phyloP scores from a whole-genome alignment of 2,888 invertebrate species.

The Plemyria rubiginata region DNA sequence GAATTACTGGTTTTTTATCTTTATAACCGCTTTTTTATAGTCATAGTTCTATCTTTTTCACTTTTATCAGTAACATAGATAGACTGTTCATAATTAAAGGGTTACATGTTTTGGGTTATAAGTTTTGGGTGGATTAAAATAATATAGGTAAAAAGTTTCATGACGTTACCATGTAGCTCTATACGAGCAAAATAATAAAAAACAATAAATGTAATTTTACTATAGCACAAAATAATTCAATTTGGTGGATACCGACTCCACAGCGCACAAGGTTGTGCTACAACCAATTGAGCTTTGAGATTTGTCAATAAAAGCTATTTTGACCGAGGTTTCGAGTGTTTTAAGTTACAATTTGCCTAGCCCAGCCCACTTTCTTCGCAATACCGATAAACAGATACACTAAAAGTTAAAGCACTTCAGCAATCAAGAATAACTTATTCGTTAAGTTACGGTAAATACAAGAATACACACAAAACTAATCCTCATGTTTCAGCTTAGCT shows the following conservation, averaged over 20 bases:
- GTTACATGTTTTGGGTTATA: neutral
- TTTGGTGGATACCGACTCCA: too few relatives aligned
- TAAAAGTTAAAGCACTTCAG: constrained; percentile 44
- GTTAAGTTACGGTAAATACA: constrained; percentile 42
- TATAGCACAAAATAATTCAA: too few relatives aligned
- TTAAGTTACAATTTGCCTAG: too few relatives aligned
- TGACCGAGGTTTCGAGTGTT: too few relatives aligned
- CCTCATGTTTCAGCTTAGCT: constrained; percentile 31
- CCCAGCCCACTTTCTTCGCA: too few relatives aligned
- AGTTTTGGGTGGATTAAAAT: neutral
- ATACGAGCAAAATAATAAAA: neutral
- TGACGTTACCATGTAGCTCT: neutral
- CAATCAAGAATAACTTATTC: constrained; percentile 51
- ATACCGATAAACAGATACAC: too few relatives aligned
- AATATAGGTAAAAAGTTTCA: neutral
- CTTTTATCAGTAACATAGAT: constrained; percentile 32
- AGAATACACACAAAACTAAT: constrained; percentile 36
- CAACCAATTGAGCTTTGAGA: too few relatives aligned
- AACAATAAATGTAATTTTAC: too few relatives aligned
- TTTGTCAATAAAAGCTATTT: too few relatives aligned
- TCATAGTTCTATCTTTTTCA: constrained; percentile 49
- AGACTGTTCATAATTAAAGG: constrained; percentile 12
- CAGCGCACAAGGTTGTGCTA: too few relatives aligned
- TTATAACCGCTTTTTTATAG: constrained; percentile 50
- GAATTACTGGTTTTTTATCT: constrained; percentile 63